Conservation (phyloP, 2,797 vertebrate species). For the Syngnathus rostellatus region DNA sequence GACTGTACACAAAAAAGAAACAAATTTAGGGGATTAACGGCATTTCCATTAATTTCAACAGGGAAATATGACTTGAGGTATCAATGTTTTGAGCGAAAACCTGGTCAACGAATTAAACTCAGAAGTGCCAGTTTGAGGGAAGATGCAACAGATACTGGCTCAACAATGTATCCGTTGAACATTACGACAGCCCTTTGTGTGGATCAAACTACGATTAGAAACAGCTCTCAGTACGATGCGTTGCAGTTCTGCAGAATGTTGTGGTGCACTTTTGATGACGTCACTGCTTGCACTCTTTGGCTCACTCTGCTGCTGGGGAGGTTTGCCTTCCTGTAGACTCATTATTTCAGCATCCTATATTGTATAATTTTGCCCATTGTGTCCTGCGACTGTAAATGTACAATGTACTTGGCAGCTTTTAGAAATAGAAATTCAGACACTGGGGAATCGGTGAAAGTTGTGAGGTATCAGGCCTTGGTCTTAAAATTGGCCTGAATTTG, state of each 20-base stretch:
- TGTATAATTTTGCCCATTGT: background rate
- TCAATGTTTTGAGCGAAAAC: no score
- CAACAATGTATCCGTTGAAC: background rate
- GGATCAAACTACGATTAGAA: background rate
- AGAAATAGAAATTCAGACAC: background rate
- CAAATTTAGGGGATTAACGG: no score
- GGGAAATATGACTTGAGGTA: background rate
- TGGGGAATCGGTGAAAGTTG: background rate
- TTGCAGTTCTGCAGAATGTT: background rate
- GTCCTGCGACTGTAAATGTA: background rate
- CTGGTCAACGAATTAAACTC: no score
- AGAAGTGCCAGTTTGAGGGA: background rate
- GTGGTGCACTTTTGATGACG: background rate
- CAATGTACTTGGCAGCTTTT: background rate
- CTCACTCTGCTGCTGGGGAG: background rate
- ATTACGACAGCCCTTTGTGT: background rate
- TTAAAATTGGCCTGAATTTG: constrained; percentile 3
- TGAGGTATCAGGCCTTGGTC: background rate
- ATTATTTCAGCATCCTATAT: background rate
- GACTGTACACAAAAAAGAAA: no score
- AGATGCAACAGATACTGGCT: background rate
- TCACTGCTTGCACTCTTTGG: background rate
- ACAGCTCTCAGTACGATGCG: background rate
- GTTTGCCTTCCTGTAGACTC: background rate
- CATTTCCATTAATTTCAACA: background rate